Percentiles rank a stretch among this genome's conserved stretches.
Evolutionary conservation across 2,797 vertebrate species (phyloP).

Genomic region (Valencia hispanica): DNA sequence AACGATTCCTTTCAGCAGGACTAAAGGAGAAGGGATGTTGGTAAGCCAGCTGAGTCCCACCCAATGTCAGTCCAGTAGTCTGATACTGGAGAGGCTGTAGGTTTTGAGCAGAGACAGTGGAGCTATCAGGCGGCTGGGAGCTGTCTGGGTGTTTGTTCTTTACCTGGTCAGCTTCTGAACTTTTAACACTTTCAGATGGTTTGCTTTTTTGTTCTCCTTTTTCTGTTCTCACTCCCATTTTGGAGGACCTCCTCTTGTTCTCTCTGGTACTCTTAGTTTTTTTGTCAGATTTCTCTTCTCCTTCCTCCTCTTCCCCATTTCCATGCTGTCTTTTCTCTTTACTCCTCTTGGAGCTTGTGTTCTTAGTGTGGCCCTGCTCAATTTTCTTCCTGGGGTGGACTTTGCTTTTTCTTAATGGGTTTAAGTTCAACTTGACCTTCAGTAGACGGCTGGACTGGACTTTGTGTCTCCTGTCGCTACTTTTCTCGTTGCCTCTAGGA

Average conservation of each 20-base stretch:
- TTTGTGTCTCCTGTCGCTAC: slow-evolving; percentile 54
- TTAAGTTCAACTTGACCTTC: slow-evolving; percentile 85
- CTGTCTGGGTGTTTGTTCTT: not conserved
- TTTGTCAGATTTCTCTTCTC: slow-evolving; percentile 21
- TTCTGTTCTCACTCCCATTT: not conserved
- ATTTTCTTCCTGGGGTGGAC: slow-evolving; percentile 78
- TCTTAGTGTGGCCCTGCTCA: slow-evolving; percentile 37
- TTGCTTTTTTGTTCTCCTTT: slow-evolving; percentile 12
- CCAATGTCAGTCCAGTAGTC: slow-evolving; percentile 24
- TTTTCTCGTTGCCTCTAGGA: slow-evolving; percentile 37
- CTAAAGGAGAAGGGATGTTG: slow-evolving; percentile 37
- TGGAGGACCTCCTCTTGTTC: slow-evolving; percentile 42
- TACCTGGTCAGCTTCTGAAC: slow-evolving; percentile 7
- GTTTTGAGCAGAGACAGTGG: not conserved
- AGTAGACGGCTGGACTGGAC: slow-evolving; percentile 61
- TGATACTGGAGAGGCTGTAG: slow-evolving; percentile 33
- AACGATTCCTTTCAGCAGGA: slow-evolving; percentile 24
- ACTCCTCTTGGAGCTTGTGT: slow-evolving; percentile 44
- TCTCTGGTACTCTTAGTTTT: slow-evolving; percentile 22
- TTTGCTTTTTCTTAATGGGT: slow-evolving; percentile 81
- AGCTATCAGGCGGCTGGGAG: not conserved
- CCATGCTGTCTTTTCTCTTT: slow-evolving; percentile 38
- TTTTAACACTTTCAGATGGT: slow-evolving; percentile 19
- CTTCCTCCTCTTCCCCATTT: slow-evolving; percentile 20
- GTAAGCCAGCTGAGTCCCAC: slow-evolving; percentile 17